Evolutionary conservation across 2,888 invertebrate species (phyloP), one percentile per base, ranked within the genome.

Genomic region (Pollenia griseotomentosa): DNA sequence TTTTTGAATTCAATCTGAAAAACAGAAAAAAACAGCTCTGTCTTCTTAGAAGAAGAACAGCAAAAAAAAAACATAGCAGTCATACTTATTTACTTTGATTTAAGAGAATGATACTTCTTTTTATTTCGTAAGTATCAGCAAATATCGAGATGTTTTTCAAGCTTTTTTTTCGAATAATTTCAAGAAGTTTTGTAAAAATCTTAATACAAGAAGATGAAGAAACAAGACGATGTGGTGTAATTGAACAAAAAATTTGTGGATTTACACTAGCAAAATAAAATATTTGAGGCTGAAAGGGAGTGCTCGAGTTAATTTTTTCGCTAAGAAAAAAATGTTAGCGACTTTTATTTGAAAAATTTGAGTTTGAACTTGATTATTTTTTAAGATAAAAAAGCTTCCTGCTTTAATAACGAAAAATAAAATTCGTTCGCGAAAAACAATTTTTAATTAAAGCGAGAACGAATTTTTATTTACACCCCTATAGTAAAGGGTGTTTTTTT

Each of bases 1-100:
- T 74, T 84, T 74, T 61, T 66, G 33, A 75, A 75, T 71, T 77
- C 42, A 82, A 59, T 53, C 59, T 66, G 42, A 71, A n/a, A 12
- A 51, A 14, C 65, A 53, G 48, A 55, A 23, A 57, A 73, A 19
- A 19, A 2, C 19, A 23, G n/a, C 23, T 19, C 16, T 3, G 16
- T 23, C 19, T 14, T 48, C 57, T 57, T 57, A 12, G 14, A 23
- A 55, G 14, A 71, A 23, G 40, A 53, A 55, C 61, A 23, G 8
- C 53, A 63, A 44, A 44, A 63, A 61, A 16, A 59, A 74, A 19
- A 79, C 73, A 61, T 57, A 65, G 23, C 53, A 57, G 65, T 40
- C 57, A 59, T 44, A 11, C 33, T 46, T 53, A 12, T 70, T 74
- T 75, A 68, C 59, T 77, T 83, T 73, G 59, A 59, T 53, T 71